Conservation (phyloP, 2,888 invertebrate genomes). For the Tiliacea aurago region DNA sequence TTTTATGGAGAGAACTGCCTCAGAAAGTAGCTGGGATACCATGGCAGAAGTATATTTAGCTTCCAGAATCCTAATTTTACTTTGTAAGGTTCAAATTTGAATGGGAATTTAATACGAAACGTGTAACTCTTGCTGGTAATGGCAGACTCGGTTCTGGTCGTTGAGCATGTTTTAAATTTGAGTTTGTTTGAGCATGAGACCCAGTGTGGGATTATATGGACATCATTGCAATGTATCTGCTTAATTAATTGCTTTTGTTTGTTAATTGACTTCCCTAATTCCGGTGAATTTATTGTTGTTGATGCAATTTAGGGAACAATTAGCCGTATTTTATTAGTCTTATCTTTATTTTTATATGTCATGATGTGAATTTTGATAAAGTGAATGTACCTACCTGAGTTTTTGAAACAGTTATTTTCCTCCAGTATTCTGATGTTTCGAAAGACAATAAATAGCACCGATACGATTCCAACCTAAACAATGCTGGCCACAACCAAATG, state of each 20-base stretch:
- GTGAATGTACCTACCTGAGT: constrained; percentile 12
- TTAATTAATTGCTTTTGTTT: constrained; percentile 75
- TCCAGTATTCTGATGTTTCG: not conserved
- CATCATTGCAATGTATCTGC: constrained; percentile 69
- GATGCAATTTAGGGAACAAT: constrained; percentile 59
- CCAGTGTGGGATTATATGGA: constrained; percentile 70
- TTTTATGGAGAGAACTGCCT: constrained; percentile 79
- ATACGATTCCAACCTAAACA: constrained; percentile 26
- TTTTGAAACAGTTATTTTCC: not conserved
- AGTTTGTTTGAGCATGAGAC: constrained; percentile 70
- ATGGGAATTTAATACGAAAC: constrained; percentile 67
- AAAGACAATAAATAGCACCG: constrained; percentile 11
- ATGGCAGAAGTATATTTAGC: constrained; percentile 58
- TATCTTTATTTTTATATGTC: constrained; percentile 49
- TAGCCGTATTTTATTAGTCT: constrained; percentile 57
- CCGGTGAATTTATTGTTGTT: constrained; percentile 62
- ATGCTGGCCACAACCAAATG: constrained; percentile 56
- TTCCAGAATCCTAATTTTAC: constrained; percentile 64
- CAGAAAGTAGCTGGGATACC: constrained; percentile 64
- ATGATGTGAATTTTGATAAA: constrained; percentile 30
- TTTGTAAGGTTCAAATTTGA: constrained; percentile 70
- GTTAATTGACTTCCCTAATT: constrained; percentile 67
- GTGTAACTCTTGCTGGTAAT: constrained; percentile 69
- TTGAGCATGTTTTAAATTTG: constrained; percentile 77
- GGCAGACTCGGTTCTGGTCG: constrained; percentile 76